These are phyloP conservation scores for Platycnemis pennipes DNA, from an alignment of 2,888 invertebrate species.

Conservation along the genomic window DNA sequence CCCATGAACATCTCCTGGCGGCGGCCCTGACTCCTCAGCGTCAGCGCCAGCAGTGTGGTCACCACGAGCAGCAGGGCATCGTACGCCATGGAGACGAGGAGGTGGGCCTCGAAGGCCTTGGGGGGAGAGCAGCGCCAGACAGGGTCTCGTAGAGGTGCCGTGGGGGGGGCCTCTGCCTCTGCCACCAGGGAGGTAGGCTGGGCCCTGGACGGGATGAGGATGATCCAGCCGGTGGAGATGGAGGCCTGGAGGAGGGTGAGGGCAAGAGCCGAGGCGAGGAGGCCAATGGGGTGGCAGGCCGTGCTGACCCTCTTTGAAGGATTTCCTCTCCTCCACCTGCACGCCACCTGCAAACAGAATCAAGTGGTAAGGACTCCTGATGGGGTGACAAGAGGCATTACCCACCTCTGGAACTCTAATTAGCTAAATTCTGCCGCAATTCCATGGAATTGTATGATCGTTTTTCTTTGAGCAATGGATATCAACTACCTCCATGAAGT, in stretches of 20 bases:
- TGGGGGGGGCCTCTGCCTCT: slow-evolving; percentile 5
- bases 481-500: too few relatives aligned
- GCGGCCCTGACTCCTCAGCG: slow-evolving; percentile 30
- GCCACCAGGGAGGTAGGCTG: background rate
- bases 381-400: background rate
- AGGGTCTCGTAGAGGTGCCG: slow-evolving; percentile 1
- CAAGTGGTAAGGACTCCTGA: too few relatives aligned
- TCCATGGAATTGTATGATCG: background rate
- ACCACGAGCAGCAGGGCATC: slow-evolving; percentile 70
- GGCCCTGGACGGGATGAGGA: slow-evolving; percentile 49
- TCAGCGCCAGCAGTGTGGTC: slow-evolving; percentile 70
- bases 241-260: slow-evolving; percentile 63
- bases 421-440: background rate
- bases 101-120: slow-evolving; percentile 71
- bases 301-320: background rate
- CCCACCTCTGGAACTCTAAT: too few relatives aligned
- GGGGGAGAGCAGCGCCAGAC: slow-evolving; percentile 70
- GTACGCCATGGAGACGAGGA: slow-evolving; percentile 71
- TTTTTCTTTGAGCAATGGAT: too few relatives aligned
- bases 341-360: slow-evolving; percentile 25
- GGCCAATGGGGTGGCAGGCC: slow-evolving; percentile 53
- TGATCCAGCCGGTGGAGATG: slow-evolving; percentile 57
- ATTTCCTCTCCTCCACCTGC: slow-evolving; percentile 50
- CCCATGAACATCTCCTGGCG: slow-evolving; percentile 51
- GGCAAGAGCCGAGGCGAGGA: slow-evolving; percentile 41